phyloP scores from a whole-genome alignment of 2,888 invertebrate species.

The Sinodicranocentrus sp. region DNA sequence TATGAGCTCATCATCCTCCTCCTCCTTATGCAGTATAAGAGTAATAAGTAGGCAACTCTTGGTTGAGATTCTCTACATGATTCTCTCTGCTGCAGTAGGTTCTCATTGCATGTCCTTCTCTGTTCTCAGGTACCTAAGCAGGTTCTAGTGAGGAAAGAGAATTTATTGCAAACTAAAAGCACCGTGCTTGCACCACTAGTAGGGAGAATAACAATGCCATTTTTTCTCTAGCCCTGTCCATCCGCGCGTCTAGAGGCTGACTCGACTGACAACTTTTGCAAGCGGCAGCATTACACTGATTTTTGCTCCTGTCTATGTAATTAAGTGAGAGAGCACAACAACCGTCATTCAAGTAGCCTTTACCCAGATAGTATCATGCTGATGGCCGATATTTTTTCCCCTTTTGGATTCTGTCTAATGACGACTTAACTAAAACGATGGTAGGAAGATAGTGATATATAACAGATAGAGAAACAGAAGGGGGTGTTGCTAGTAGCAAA shows the following conservation, averaged over 20 bases:
- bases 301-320: constrained; percentile 26
- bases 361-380: constrained; percentile 60
- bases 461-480: constrained; percentile 4
- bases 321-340: constrained; percentile 54
- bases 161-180: too few species aligned
- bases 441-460: constrained; percentile 6
- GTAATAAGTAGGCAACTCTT: constrained; percentile 9
- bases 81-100: too few species aligned
- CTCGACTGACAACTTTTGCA: constrained; percentile 64
- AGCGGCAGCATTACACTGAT: constrained; percentile 17
- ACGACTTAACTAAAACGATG: constrained; percentile 25
- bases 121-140: too few species aligned
- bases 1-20: not conserved
- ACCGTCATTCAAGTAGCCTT: constrained; percentile 68
- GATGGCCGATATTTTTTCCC: constrained; percentile 41
- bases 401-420: constrained; percentile 38
- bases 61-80: too few species aligned
- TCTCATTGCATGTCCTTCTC: too few species aligned
- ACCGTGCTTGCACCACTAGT: too few species aligned
- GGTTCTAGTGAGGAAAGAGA: too few species aligned
- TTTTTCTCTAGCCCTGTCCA: constrained; percentile 15
- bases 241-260: constrained; percentile 22
- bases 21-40: not conserved
- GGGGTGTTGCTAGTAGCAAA: not conserved
- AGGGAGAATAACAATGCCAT: too few species aligned